These are phyloP conservation scores for Nibea coibor DNA, from an alignment of 2,113 vertebrate species.

Conservation along the genomic window DNA sequence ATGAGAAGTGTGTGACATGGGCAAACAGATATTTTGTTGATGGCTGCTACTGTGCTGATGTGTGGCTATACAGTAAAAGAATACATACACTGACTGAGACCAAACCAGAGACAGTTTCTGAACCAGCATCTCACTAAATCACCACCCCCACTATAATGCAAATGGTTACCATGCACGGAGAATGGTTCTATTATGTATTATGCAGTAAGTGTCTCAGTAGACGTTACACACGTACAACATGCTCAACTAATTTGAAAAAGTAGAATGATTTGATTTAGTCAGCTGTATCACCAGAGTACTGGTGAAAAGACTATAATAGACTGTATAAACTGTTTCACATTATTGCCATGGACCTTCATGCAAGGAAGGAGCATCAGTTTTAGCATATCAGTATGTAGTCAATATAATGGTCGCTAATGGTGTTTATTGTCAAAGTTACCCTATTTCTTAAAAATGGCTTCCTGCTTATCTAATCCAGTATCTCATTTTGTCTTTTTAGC, in stretches of 20 bases:
- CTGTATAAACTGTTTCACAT: no score
- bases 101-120: neutral
- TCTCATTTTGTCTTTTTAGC: conserved; percentile 36
- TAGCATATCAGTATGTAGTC: neutral
- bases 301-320: neutral
- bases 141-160: neutral
- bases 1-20: neutral
- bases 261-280: neutral
- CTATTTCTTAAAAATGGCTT: neutral
- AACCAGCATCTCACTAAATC: neutral
- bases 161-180: neutral
- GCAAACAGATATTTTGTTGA: neutral
- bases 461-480: neutral
- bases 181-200: neutral
- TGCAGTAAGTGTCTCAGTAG: neutral
- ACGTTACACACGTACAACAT: neutral
- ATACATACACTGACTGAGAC: neutral
- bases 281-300: neutral
- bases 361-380: no score
- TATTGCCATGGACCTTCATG: no score
- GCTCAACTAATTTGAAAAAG: neutral
- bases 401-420: neutral
- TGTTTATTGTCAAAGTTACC: neutral
- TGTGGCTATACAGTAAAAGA: neutral
- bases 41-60: neutral